Percentiles rank a stretch among this genome's conserved stretches.
Conservation (phyloP, 2,113 vertebrate species). For the Ptychochromis oligacanthus region DNA sequence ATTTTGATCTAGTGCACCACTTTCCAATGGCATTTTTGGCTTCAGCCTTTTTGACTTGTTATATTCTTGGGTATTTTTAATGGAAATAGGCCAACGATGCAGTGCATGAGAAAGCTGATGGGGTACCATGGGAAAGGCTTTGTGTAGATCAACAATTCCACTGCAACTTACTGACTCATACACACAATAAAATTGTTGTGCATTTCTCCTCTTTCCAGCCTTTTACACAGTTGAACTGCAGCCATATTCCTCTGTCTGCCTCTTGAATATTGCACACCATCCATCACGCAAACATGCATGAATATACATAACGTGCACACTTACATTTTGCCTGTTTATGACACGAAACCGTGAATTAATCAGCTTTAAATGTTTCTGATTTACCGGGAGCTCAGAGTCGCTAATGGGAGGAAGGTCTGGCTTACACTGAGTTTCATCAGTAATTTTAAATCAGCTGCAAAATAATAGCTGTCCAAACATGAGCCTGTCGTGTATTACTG, state of each 20-base stretch:
- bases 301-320: background rate
- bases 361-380: background rate
- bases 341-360: background rate
- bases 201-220: background rate
- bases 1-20: fast-evolving
- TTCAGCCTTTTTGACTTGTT: slow-evolving; percentile 27
- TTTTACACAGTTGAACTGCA: background rate
- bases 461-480: background rate
- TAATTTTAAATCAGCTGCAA: too few relatives aligned
- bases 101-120: background rate
- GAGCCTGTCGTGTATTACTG: background rate
- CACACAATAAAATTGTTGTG: background rate
- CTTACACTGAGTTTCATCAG: fast-evolving
- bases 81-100: slow-evolving; percentile 16
- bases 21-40: background rate
- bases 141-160: slow-evolving; percentile 11
- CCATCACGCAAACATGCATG: background rate
- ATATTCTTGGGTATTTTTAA: slow-evolving; percentile 1
- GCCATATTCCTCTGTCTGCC: background rate
- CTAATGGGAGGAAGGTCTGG: background rate
- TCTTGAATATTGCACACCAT: background rate
- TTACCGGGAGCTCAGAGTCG: background rate
- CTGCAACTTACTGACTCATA: background rate
- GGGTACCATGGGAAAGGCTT: slow-evolving; percentile 22
- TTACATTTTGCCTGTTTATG: background rate